phyloP scores from a whole-genome alignment of 2,797 vertebrate species.

The Monodelphis domestica region DNA sequence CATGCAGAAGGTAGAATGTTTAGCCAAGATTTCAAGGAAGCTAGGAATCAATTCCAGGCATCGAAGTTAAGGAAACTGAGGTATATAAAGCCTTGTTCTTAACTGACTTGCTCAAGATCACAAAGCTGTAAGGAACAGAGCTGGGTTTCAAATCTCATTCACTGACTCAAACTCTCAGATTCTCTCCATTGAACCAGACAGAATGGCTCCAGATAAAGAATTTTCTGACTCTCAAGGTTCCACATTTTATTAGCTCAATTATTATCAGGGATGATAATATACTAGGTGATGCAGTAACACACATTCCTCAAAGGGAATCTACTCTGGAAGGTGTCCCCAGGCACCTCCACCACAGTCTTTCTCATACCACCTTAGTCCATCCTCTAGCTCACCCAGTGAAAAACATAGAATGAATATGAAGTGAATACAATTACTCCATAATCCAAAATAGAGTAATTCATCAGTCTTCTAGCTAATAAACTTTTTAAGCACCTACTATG shows the following conservation, averaged over 20 bases:
- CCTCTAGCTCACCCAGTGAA: background rate
- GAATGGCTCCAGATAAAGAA: background rate
- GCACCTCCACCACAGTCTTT: too few relatives aligned
- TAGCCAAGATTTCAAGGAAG: background rate
- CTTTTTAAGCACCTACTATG: conserved; percentile 23
- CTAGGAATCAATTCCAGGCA: background rate
- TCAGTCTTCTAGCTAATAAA: background rate
- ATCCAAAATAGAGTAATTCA: background rate
- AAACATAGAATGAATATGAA: background rate
- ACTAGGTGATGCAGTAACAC: too few relatives aligned
- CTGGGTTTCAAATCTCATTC: background rate
- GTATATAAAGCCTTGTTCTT: too few relatives aligned
- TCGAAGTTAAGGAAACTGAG: too few relatives aligned
- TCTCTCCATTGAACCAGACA: background rate
- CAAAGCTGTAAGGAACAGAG: background rate
- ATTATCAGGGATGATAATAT: background rate
- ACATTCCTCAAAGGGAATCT: background rate
- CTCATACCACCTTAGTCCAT: background rate
- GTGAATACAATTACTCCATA: background rate
- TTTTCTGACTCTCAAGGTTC: background rate
- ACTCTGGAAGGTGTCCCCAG: background rate
- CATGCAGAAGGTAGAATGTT: background rate
- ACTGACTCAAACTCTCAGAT: background rate
- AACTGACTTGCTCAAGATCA: too few relatives aligned
- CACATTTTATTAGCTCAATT: background rate